Conservation (phyloP, 2,888 invertebrate genomes). For the Caenorhabditis japonica region DNA sequence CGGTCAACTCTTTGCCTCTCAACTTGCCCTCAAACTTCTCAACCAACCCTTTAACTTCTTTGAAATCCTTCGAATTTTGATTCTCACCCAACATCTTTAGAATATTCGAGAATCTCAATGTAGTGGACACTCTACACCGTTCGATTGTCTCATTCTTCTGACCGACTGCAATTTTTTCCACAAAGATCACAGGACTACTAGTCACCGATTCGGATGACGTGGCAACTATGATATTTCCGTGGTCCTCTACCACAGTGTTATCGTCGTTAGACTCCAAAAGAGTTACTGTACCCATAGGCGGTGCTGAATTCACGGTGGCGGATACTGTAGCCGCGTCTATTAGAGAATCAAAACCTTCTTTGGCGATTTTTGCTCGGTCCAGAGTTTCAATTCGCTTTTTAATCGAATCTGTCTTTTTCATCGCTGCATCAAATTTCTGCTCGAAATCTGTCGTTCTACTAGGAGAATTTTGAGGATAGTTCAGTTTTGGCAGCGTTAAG, state of each 20-base stretch:
- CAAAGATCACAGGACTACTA: constrained; percentile 48
- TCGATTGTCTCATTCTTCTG: constrained; percentile 26
- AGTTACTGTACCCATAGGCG: constrained; percentile 54
- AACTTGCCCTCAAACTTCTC: constrained; percentile 33
- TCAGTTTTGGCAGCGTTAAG: constrained; percentile 32
- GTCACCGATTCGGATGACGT: constrained; percentile 41
- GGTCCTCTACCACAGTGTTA: constrained; percentile 32
- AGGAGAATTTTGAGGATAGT: constrained; percentile 4
- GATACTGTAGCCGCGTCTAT: constrained; percentile 53
- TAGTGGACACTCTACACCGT: constrained; percentile 37
- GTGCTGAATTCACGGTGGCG: constrained; percentile 25
- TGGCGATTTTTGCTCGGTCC: constrained; percentile 49
- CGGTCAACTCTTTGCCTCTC: constrained; percentile 35
- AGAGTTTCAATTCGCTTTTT: constrained; percentile 45
- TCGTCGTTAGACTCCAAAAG: constrained; percentile 33
- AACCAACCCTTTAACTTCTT: constrained; percentile 45
- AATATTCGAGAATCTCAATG: constrained; percentile 53
- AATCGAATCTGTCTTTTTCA: constrained; percentile 53
- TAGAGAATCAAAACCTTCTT: constrained; percentile 55
- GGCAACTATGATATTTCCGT: constrained; percentile 24
- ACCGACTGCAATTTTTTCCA: constrained; percentile 40
- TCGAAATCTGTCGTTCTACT: constrained; percentile 35
- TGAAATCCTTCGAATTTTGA: constrained; percentile 53
- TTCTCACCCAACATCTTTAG: constrained; percentile 57
- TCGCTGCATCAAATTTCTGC: constrained; percentile 53